Percentiles rank a stretch among this genome's conserved stretches.
These are phyloP conservation scores for Hypotaenidia philippensis DNA, from an alignment of 2,797 vertebrate genomes.

Conservation along the genomic window DNA sequence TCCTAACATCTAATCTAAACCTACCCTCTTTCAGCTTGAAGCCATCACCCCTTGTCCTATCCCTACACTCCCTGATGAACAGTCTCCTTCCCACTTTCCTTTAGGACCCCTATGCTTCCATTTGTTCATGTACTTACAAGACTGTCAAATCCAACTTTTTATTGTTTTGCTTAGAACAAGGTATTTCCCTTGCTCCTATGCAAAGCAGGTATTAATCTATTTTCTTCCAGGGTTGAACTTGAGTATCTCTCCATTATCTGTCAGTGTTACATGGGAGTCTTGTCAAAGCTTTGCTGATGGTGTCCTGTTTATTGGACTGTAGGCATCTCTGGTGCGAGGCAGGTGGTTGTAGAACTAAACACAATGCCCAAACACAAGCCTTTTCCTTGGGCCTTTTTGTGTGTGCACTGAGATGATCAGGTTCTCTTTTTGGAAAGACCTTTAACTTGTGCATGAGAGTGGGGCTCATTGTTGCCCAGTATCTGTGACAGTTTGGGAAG, in stretches of 20 bases:
- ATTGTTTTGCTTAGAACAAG: background rate
- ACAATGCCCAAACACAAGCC: background rate
- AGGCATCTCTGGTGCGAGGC: background rate
- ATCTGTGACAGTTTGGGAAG: fast-evolving
- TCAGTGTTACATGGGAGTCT: background rate
- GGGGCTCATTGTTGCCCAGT: fast-evolving
- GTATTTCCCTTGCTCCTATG: background rate
- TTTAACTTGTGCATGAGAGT: background rate
- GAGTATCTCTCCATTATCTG: fast-evolving
- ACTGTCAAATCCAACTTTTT: background rate
- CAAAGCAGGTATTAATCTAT: background rate
- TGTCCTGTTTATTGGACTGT: background rate
- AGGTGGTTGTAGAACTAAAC: background rate
- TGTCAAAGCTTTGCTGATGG: background rate
- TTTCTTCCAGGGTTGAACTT: background rate
- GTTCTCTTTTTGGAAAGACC: background rate
- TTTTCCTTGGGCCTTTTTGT: background rate
- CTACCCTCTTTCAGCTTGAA: too few relatives aligned
- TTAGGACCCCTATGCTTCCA: background rate
- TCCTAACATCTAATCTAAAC: too few relatives aligned
- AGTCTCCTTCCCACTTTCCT: too few relatives aligned
- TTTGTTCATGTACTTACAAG: background rate
- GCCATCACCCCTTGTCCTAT: too few relatives aligned
- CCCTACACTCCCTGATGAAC: too few relatives aligned
- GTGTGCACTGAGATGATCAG: fast-evolving